Evolutionary conservation across 1,140 invertebrate genomes (phyloP).

Genomic region (Drosophila seguyi): DNA sequence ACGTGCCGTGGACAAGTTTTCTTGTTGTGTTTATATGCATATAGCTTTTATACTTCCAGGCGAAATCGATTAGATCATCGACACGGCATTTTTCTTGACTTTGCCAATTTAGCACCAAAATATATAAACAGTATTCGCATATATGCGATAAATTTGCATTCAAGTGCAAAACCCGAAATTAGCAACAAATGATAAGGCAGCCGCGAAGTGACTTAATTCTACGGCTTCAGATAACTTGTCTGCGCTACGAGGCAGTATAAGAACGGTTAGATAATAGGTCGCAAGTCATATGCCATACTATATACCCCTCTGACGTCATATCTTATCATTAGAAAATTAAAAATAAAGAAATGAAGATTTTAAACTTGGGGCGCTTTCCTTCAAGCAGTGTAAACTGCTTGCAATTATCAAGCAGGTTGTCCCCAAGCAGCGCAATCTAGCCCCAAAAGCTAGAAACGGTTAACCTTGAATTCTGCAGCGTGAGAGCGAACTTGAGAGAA

Average conservation of each 20-base stretch:
- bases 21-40: constrained; percentile 7
- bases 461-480: constrained; percentile 66
- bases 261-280: constrained; percentile 26
- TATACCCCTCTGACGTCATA: constrained; percentile 30
- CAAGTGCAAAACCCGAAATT: constrained; percentile 55
- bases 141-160: constrained; percentile 70
- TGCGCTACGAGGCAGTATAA: constrained; percentile 2
- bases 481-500: constrained; percentile 34
- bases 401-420: constrained; percentile 9
- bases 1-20: constrained; percentile 50
- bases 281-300: constrained; percentile 26
- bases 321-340: constrained; percentile 1
- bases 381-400: constrained; percentile 61
- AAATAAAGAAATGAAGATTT: constrained; percentile 4
- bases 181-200: constrained; percentile 44
- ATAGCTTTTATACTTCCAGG: constrained; percentile 40
- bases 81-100: constrained; percentile 42
- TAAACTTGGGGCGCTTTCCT: constrained; percentile 37
- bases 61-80: constrained; percentile 71
- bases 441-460: constrained; percentile 16
- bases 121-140: constrained; percentile 26
- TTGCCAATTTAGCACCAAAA: constrained; percentile 31
- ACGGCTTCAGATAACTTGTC: constrained; percentile 23
- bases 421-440: constrained; percentile 1
- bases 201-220: constrained; percentile 39